Percentiles rank a stretch among this genome's conserved stretches.
Evolutionary conservation across 2,797 vertebrate species (phyloP).

Genomic region (Heliangelus exortis): DNA sequence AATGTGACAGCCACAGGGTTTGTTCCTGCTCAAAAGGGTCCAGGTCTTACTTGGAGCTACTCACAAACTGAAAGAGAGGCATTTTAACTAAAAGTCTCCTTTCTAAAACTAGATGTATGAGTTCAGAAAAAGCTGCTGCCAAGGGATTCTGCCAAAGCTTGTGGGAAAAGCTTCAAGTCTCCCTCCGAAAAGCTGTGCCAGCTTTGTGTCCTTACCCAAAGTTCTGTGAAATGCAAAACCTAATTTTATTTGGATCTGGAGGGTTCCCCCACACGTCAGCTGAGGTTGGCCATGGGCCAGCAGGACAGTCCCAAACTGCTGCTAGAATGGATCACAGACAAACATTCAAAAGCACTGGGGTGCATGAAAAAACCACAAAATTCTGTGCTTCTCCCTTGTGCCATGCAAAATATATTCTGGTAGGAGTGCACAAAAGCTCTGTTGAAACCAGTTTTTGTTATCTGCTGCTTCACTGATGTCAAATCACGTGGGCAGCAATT

Average conservation of each 20-base stretch:
- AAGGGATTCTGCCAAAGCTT: neutral
- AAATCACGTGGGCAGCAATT: neutral
- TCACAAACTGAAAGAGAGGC: neutral
- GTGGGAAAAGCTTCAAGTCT: neutral
- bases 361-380: neutral
- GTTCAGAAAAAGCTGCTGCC: neutral
- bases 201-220: neutral
- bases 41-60: neutral
- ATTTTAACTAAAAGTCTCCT: neutral
- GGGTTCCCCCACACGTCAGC: accelerated
- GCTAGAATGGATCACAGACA: neutral
- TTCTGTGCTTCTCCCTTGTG: accelerated
- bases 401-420: neutral
- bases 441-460: neutral
- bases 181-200: neutral
- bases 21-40: neutral
- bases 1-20: neutral
- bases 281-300: neutral
- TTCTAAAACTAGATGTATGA: neutral
- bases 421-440: neutral
- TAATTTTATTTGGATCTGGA: neutral
- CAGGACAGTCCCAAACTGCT: neutral
- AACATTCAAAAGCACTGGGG: neutral
- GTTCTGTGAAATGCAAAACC: neutral
- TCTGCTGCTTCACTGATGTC: neutral